phyloP scores from a whole-genome alignment of 2,113 vertebrate species.

The Pongo pygmaeus region DNA sequence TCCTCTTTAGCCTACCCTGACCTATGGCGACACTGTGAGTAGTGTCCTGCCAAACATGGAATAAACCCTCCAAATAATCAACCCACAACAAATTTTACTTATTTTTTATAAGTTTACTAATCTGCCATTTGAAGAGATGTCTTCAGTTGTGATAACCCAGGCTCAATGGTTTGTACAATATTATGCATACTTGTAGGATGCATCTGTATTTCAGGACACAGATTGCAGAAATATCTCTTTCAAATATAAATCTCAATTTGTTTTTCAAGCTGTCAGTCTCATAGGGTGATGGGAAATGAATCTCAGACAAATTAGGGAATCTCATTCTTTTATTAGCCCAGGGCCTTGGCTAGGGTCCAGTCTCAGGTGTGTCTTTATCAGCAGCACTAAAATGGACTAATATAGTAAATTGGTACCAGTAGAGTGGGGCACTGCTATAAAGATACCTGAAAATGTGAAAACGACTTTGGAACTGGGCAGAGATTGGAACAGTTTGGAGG shows the following conservation, averaged over 20 bases:
- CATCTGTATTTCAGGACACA: not conserved
- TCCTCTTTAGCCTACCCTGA: no score
- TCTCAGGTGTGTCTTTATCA: no score
- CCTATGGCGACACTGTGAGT: rapidly evolving
- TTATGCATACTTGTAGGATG: no score
- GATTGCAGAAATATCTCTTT: not conserved
- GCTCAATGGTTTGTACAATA: not conserved
- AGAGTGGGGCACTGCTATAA: no score
- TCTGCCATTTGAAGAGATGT: not conserved
- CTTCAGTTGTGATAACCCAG: not conserved
- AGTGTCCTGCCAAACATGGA: not conserved
- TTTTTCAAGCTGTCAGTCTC: not conserved
- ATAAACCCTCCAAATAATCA: not conserved
- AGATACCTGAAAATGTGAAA: no score
- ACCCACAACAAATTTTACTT: not conserved
- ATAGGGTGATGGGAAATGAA: not conserved
- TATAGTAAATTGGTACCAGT: no score
- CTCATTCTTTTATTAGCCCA: not conserved
- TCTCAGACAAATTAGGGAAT: not conserved
- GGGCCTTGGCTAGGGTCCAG: not conserved
- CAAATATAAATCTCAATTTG: not conserved
- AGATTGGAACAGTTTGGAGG: no score
- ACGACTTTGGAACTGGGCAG: no score
- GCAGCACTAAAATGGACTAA: no score
- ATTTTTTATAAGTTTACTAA: not conserved